Conservation (phyloP, 64 coral and sea anemone species). For the Pocillopora damicornis region DNA sequence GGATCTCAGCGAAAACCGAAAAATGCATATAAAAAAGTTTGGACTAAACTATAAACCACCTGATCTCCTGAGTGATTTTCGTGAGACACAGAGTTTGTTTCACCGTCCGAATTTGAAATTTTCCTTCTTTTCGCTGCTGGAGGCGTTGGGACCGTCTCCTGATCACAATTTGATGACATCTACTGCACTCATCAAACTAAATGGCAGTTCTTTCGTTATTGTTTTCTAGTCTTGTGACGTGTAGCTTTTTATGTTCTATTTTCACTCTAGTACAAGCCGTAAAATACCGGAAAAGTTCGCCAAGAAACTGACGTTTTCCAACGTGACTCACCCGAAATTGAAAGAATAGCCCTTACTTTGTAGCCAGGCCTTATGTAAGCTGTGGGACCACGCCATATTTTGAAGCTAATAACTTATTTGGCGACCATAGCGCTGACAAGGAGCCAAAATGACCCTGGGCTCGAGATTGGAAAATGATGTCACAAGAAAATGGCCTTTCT, state of each 20-base stretch:
- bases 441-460: no score
- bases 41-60: slow-evolving; percentile 21
- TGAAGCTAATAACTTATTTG: no score
- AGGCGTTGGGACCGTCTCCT: slow-evolving; percentile 45
- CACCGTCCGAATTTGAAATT: slow-evolving; percentile 64
- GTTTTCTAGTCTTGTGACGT: neutral
- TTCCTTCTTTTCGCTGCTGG: slow-evolving; percentile 84
- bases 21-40: neutral
- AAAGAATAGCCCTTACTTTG: neutral
- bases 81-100: slow-evolving; percentile 57
- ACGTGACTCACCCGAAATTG: slow-evolving; percentile 1
- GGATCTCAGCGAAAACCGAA: neutral
- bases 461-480: no score
- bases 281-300: slow-evolving; percentile 4
- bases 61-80: slow-evolving; percentile 74
- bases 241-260: neutral
- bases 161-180: slow-evolving; percentile 62
- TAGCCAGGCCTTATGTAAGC: neutral
- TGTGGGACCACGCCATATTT: neutral
- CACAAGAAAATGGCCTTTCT: no score
- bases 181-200: slow-evolving; percentile 57
- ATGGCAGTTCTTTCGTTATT: neutral
- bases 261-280: neutral
- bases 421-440: no score
- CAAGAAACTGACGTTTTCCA: neutral